Percentiles rank a stretch among this genome's conserved stretches.
Evolutionary conservation across 2,797 vertebrate species (phyloP).

Genomic region (Furcifer pardalis): DNA sequence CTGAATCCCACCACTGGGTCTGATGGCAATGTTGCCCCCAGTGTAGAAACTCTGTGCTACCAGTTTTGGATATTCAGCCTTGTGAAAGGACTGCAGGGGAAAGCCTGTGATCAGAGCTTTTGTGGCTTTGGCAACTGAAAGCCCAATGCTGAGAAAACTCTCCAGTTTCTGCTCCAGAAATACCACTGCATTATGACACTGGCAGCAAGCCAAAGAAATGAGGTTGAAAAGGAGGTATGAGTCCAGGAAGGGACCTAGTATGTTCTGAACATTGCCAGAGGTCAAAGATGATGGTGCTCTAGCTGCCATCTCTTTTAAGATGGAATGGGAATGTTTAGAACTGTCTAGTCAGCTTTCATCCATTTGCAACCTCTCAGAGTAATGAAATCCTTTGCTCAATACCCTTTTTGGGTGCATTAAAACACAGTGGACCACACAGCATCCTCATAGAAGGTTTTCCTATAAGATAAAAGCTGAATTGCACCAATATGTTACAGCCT

Average conservation of each 20-base stretch:
- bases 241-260: neutral
- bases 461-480: constrained; percentile 42
- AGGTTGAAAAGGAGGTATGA: neutral
- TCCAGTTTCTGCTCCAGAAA: neutral
- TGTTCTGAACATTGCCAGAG: neutral
- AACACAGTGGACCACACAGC: constrained; percentile 41
- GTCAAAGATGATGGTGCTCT: neutral
- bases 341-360: constrained; percentile 31
- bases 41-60: too few species aligned
- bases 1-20: too few species aligned
- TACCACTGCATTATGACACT: neutral
- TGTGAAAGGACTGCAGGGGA: too few species aligned
- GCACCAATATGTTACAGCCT: constrained; percentile 33
- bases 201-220: neutral
- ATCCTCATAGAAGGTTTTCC: constrained; percentile 28
- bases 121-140: neutral
- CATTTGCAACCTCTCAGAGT: constrained; percentile 23
- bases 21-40: too few species aligned
- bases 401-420: constrained; percentile 31
- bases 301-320: neutral
- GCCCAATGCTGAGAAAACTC: neutral
- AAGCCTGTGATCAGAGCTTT: neutral
- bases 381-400: constrained; percentile 13
- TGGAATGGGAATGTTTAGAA: constrained; percentile 14
- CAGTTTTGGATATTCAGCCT: too few species aligned